Conservation (phyloP, 2,797 vertebrate species). For the Bucorvus abyssinicus region DNA sequence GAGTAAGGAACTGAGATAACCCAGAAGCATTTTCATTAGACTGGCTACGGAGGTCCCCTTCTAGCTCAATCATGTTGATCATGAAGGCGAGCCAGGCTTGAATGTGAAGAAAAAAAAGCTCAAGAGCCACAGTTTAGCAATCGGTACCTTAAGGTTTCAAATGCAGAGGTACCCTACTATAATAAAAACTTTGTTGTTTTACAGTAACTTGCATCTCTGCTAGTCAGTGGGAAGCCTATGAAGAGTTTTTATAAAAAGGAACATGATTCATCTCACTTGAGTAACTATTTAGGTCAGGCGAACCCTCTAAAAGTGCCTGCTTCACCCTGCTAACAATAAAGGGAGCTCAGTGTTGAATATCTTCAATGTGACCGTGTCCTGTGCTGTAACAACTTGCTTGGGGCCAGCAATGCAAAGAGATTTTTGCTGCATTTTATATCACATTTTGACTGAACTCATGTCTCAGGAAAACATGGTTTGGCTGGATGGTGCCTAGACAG, state of each 20-base stretch:
- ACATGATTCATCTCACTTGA: neutral
- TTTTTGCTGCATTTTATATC: neutral
- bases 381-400: neutral
- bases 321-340: neutral
- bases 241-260: neutral
- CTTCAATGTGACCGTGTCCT: neutral
- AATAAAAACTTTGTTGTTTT: neutral
- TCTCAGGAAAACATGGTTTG: neutral
- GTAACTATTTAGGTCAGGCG: neutral
- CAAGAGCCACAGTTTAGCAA: neutral
- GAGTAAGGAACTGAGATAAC: neutral
- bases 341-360: neutral
- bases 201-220: neutral
- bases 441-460: neutral
- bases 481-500: neutral
- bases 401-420: neutral
- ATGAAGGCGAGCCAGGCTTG: neutral
- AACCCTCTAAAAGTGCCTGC: neutral
- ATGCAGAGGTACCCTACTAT: neutral
- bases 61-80: neutral
- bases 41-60: neutral
- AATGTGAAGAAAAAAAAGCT: neutral
- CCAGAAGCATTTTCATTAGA: neutral
- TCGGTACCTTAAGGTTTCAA: neutral
- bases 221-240: neutral